Evolutionary conservation across 2,888 invertebrate species (phyloP).

Genomic region (Drosophila formosana): DNA sequence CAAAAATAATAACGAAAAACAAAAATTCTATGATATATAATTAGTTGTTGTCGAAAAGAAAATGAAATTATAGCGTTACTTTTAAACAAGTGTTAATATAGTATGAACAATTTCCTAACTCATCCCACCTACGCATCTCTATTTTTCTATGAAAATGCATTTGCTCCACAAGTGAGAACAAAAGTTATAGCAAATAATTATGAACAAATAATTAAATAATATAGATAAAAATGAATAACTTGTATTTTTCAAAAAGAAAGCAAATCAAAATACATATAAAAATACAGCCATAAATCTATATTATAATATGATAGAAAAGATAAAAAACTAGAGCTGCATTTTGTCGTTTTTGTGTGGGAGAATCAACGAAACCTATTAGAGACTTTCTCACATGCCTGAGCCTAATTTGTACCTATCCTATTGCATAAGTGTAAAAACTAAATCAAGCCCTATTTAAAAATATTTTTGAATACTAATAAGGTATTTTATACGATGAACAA

Average conservation of each 20-base stretch:
- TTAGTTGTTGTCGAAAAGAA: constrained; percentile 53
- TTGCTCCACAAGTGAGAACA: constrained; percentile 65
- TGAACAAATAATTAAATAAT: constrained; percentile 35
- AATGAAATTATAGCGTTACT: constrained; percentile 45
- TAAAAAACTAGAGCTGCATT: constrained; percentile 63
- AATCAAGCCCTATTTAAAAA: constrained; percentile 67
- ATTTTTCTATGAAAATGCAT: constrained; percentile 84
- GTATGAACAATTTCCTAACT: constrained; percentile 83
- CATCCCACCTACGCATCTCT: constrained; percentile 84
- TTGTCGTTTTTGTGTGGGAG: constrained; percentile 47
- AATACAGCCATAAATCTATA: constrained; percentile 16
- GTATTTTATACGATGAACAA: constrained; percentile 67
- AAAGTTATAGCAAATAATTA: constrained; percentile 45
- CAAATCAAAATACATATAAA: constrained; percentile 49
- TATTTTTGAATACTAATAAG: constrained; percentile 72
- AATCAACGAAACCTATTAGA: constrained; percentile 65
- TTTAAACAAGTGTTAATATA: constrained; percentile 53
- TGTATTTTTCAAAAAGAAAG: constrained; percentile 56
- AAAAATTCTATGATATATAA: constrained; percentile 33
- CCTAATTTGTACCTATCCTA: constrained; percentile 83
- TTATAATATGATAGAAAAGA: constrained; percentile 34
- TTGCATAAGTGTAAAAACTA: constrained; percentile 68
- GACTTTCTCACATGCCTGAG: constrained; percentile 78
- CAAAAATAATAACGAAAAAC: constrained; percentile 12
- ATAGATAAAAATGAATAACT: constrained; percentile 38